Conservation (phyloP, 1,140 invertebrate genomes). For the Eriosoma lanigerum region DNA sequence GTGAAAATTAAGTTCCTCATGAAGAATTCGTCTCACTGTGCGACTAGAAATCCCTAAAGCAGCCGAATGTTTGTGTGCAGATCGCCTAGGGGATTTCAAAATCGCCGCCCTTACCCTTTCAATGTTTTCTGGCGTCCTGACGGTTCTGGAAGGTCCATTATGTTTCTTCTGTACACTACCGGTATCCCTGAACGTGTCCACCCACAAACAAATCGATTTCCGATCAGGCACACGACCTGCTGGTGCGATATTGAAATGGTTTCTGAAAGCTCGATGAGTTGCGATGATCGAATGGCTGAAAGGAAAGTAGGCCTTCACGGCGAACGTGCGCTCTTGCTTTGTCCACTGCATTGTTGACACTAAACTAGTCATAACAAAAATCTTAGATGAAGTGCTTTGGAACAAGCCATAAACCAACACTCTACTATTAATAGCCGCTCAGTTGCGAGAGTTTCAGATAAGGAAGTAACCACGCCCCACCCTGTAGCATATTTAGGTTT, state of each 20-base stretch:
- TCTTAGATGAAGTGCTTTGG: conserved; percentile 38
- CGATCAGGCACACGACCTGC: background rate
- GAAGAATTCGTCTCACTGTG: too few relatives aligned
- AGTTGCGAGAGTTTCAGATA: conserved; percentile 42
- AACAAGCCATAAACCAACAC: conserved; percentile 9
- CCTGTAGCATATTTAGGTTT: conserved; percentile 3
- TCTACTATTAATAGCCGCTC: conserved; percentile 39
- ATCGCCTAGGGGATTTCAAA: too few relatives aligned
- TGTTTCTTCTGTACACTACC: too few relatives aligned
- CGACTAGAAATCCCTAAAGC: too few relatives aligned
- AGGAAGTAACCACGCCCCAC: conserved; percentile 41
- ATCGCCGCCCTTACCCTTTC: too few relatives aligned
- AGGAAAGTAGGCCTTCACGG: conserved; percentile 37
- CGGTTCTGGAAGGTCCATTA: too few relatives aligned
- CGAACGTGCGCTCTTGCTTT: conserved; percentile 36
- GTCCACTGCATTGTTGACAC: conserved; percentile 45
- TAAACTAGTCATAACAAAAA: conserved; percentile 46
- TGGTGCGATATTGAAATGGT: conserved; percentile 37
- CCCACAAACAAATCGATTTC: too few relatives aligned
- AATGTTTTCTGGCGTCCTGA: too few relatives aligned
- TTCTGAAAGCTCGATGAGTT: conserved; percentile 34
- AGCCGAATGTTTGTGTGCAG: too few relatives aligned
- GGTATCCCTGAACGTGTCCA: too few relatives aligned
- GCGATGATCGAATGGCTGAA: conserved; percentile 36
- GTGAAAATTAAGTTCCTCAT: too few relatives aligned